Percentiles rank a stretch among this genome's conserved stretches.
Evolutionary conservation across 2,888 invertebrate species (phyloP).

Genomic region (Rutpela maculata): DNA sequence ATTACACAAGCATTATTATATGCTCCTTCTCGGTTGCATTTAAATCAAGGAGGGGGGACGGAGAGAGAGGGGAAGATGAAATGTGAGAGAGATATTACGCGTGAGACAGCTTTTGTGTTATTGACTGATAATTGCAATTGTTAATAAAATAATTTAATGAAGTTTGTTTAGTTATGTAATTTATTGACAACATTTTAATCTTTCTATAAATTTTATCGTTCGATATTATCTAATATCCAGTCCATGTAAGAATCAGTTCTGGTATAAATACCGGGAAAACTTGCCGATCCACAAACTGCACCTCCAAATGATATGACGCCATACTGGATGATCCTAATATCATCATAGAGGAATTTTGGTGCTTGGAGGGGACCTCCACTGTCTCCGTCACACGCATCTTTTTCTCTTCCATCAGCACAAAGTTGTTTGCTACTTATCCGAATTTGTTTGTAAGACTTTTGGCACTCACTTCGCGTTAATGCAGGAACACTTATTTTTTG

Average conservation of each 20-base stretch:
- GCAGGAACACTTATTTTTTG: conserved; percentile 72
- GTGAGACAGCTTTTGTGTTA: too few relatives aligned
- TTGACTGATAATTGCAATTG: too few relatives aligned
- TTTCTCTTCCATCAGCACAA: conserved; percentile 79
- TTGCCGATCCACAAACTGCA: conserved; percentile 71
- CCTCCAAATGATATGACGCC: conserved; percentile 73
- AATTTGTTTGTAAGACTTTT: conserved; percentile 59
- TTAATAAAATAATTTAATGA: too few relatives aligned
- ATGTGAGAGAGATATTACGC: too few relatives aligned
- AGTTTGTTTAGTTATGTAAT: too few relatives aligned
- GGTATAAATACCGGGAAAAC: conserved; percentile 84
- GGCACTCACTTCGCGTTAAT: conserved; percentile 67
- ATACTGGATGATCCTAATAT: conserved; percentile 74
- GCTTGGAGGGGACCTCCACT: conserved; percentile 81
- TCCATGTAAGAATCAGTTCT: conserved; percentile 78
- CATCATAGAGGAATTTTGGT: conserved; percentile 69
- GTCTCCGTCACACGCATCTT: conserved; percentile 81
- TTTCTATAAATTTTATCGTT: conserved; percentile 64
- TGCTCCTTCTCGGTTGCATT: too few relatives aligned
- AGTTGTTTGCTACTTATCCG: conserved; percentile 72
- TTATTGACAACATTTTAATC: background rate
- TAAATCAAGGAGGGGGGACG: too few relatives aligned
- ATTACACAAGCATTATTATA: too few relatives aligned
- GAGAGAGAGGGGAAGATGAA: too few relatives aligned
- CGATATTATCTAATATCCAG: conserved; percentile 79